Evolutionary conservation across 1,140 invertebrate genomes (phyloP).

Genomic region (Drosophila lacteicornis): DNA sequence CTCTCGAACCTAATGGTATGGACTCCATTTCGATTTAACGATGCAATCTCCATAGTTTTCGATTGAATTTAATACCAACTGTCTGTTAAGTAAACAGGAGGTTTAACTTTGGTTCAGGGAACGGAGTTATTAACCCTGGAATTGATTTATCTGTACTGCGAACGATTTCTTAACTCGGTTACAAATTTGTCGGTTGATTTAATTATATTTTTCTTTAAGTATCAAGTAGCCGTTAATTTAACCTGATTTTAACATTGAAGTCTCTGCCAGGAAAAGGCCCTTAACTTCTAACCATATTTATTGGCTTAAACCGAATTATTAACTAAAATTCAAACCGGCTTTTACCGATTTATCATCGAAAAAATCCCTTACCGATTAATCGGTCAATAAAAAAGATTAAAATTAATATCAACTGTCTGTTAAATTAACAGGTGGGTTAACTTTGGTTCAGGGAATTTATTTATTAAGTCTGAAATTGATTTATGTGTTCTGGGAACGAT

Average conservation of each 20-base stretch:
- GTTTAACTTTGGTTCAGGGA: neutral
- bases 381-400: neutral
- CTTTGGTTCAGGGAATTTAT: neutral
- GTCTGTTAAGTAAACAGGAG: neutral
- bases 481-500: too few species aligned
- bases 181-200: too few species aligned
- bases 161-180: neutral
- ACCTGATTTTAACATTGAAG: neutral
- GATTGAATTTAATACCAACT: neutral
- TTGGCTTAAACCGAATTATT: neutral
- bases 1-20: neutral
- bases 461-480: too few species aligned
- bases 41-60: too few species aligned
- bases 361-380: neutral
- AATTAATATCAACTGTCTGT: neutral
- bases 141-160: neutral
- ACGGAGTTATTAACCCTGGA: neutral
- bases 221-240: too few species aligned
- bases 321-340: too few species aligned
- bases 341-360: too few species aligned
- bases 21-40: slow-evolving; percentile 5
- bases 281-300: neutral
- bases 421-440: slow-evolving; percentile 1
- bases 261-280: neutral
- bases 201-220: too few species aligned